A percentile compares a stretch with the other conserved stretches of the same genome.
Conservation (phyloP, 2,888 invertebrate species). For the Gibbula magus region DNA sequence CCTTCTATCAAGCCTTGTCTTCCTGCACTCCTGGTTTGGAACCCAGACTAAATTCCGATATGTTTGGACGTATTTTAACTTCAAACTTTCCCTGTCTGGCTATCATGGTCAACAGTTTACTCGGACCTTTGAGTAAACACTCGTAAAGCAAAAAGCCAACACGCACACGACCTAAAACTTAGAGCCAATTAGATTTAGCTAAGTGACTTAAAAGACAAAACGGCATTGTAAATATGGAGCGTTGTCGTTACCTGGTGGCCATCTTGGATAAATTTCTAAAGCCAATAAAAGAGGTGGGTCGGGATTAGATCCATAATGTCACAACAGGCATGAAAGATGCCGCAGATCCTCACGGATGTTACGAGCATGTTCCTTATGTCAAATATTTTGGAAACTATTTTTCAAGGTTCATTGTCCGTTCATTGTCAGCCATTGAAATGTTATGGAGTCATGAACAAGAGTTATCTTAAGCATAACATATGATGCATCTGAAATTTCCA, state of each 20-base stretch:
- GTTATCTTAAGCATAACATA: too few relatives aligned
- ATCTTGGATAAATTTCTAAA: conserved; percentile 2
- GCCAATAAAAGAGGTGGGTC: conserved; percentile 5
- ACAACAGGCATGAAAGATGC: neutral
- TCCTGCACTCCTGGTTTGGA: neutral
- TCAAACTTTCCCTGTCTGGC: conserved; percentile 11
- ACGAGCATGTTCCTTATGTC: neutral
- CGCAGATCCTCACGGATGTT: neutral
- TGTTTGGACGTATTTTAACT: conserved; percentile 11
- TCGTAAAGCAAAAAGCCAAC: conserved; percentile 1
- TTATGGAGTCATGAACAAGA: neutral
- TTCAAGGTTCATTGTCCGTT: conserved; percentile 17
- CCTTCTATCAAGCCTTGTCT: conserved; percentile 11
- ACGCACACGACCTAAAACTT: conserved; percentile 21
- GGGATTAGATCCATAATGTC: neutral
- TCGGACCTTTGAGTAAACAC: neutral
- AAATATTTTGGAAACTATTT: neutral
- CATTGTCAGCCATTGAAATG: neutral
- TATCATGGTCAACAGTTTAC: neutral
- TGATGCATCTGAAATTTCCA: too few relatives aligned
- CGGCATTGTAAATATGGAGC: conserved; percentile 6
- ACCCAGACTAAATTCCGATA: neutral
- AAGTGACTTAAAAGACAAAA: conserved; percentile 16
- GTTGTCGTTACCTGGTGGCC: neutral
- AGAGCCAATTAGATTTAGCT: conserved; percentile 20